These are phyloP conservation scores for Pantelozetes paolii DNA, from an alignment of 2,888 invertebrate species.

Conservation along the genomic window DNA sequence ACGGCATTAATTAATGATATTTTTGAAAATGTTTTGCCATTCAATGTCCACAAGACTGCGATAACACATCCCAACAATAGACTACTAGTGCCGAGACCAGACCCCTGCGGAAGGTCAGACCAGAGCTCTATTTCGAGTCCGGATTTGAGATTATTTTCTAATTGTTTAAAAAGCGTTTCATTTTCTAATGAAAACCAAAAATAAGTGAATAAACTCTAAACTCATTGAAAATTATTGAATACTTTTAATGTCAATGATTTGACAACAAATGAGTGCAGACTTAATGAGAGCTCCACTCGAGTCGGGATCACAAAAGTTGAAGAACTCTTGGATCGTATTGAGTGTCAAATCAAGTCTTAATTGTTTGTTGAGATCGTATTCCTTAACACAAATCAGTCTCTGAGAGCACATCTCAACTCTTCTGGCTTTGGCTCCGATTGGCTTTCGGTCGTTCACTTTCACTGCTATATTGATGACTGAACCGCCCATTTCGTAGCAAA, in stretches of 20 bases:
- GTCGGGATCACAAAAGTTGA: not conserved
- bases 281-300: conserved; percentile 54
- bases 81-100: conserved; percentile 59
- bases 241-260: conserved; percentile 51
- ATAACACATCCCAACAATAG: conserved; percentile 57
- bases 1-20: conserved; percentile 55
- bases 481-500: conserved; percentile 58
- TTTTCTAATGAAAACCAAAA: not conserved
- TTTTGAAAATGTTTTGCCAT: conserved; percentile 52
- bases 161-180: not conserved
- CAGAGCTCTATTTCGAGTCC: conserved; percentile 23
- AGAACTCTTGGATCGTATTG: not conserved
- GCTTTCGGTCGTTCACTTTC: conserved; percentile 55
- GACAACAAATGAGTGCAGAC: conserved; percentile 55
- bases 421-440: conserved; percentile 54
- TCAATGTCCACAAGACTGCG: conserved; percentile 54
- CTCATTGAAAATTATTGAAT: not conserved
- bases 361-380: conserved; percentile 14
- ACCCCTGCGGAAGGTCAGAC: conserved; percentile 36
- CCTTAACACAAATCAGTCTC: not conserved
- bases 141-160: not conserved
- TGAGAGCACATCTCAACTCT: conserved; percentile 49
- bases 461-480: conserved; percentile 56
- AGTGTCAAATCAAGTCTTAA: not conserved
- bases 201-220: not conserved